Evolutionary conservation across 2,113 vertebrate genomes (phyloP), one percentile per base, ranked within the genome.

Genomic region (Tachuris rubrigastra): DNA sequence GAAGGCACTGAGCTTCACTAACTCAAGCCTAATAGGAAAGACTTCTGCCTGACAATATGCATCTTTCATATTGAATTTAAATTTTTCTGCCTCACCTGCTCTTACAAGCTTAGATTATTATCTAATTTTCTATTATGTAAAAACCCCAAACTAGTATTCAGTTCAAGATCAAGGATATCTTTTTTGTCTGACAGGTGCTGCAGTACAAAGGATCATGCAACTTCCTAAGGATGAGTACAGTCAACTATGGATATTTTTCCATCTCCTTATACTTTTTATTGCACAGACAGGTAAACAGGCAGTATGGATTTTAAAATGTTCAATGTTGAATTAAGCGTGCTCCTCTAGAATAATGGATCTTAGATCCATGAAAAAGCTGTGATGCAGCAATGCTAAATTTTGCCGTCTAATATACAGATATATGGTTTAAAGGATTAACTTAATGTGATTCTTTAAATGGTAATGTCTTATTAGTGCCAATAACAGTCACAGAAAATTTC

Each of bases 21-120:
- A 96, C 93, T 95, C 88, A 96, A 91, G 62, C 41, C 81, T 46
- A 96, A 95, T 66, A 94, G 21, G 23, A 47, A 82, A 96, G 74
- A 62, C 24, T 87, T 95, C 86, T 86, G 79, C 73, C 87, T 96
- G 91, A 96, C 39, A 94, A 89, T 96, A 95, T 96, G 17, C n/a
- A 87, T 93, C 42, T 94, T 97, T 97, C 90, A 89, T 77, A 95
- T 77, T 96, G 96, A 96, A 94, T 97, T 96, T 89, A 96, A 94
- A 41, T 58, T 94, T 97, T 96, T 97, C 72, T 95, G 73, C 81
- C 91, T 83, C 90, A 91, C 95, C 59, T 97, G 89, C 83, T 97
- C 35, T 86, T 97, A 68, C 44, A 92, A 92, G 37, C 37, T 21
- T 87, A 85, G 41, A 84, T 76, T 90, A 90, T 33, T 90, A 89